phyloP scores from a whole-genome alignment of 2,113 vertebrate species.

The Numida meleagris region DNA sequence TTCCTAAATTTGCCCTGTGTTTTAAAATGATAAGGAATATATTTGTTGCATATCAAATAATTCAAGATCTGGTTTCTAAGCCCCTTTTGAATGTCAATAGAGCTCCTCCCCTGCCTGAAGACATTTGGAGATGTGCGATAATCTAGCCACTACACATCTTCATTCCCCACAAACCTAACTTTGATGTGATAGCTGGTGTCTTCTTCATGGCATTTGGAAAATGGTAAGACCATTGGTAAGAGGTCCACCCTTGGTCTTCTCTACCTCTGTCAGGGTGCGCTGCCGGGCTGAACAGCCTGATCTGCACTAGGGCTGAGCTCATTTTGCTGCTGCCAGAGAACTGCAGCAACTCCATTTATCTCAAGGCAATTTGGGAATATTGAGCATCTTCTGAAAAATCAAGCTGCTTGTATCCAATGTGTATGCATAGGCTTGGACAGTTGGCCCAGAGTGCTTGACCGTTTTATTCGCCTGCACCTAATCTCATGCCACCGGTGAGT shows the following conservation, averaged over 20 bases:
- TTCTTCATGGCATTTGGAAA: not conserved
- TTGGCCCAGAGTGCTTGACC: not conserved
- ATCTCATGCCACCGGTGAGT: not conserved
- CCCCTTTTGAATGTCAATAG: not conserved
- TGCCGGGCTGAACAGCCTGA: fast-evolving
- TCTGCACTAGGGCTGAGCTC: not conserved
- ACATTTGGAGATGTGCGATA: not conserved
- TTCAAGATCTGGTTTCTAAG: not conserved
- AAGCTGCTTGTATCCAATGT: not conserved
- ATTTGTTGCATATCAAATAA: not conserved
- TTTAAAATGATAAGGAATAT: not conserved
- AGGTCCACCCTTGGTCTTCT: fast-evolving
- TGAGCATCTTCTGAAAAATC: not conserved
- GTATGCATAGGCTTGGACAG: not conserved
- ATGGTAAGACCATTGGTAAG: not conserved
- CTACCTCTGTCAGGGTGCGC: not conserved
- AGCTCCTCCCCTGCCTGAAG: not conserved
- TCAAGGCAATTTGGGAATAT: not conserved
- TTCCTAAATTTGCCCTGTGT: not conserved
- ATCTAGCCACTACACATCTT: not conserved
- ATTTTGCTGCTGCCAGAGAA: not conserved
- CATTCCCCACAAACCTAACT: not conserved
- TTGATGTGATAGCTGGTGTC: not conserved
- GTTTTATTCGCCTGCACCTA: not conserved
- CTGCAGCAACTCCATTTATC: not conserved